Percentiles rank a stretch among this genome's conserved stretches.
Conservation (phyloP, 2,888 invertebrate species). For the Drosophila anceps region DNA sequence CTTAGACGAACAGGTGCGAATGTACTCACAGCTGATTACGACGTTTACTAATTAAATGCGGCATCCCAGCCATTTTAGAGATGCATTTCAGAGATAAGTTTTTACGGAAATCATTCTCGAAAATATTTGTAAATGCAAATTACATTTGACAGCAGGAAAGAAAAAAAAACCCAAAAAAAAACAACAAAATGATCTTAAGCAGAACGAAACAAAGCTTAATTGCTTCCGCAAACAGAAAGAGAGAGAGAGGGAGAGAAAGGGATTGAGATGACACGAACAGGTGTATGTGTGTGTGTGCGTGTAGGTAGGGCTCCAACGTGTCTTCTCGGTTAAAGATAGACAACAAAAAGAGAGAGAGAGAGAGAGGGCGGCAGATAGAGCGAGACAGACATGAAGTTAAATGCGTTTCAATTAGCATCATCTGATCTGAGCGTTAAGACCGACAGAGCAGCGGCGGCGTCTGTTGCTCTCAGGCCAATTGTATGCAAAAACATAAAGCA, state of each 20-base stretch:
- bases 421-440: conserved; percentile 15
- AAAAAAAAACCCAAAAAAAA: neutral
- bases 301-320: conserved; percentile 26
- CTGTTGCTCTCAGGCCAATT: conserved; percentile 48
- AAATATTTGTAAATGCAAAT: conserved; percentile 52
- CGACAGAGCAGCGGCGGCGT: conserved; percentile 4
- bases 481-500: conserved; percentile 58
- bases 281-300: conserved; percentile 14
- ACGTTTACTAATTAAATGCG: conserved; percentile 35
- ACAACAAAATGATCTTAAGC: conserved; percentile 39
- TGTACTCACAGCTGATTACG: conserved; percentile 24
- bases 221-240: conserved; percentile 42
- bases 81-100: conserved; percentile 39
- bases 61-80: conserved; percentile 35
- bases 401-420: conserved; percentile 74
- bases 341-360: conserved; percentile 1
- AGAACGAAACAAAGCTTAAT: conserved; percentile 37
- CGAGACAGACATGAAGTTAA: conserved; percentile 27
- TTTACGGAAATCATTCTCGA: conserved; percentile 41
- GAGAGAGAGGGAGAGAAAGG: neutral
- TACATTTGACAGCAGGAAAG: conserved; percentile 33
- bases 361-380: conserved; percentile 15
- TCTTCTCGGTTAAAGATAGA: conserved; percentile 15
- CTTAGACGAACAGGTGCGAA: conserved; percentile 22
- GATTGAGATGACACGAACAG: conserved; percentile 21